Evolutionary conservation across 1,140 invertebrate genomes (phyloP).

Genomic region (Aphis craccivora): DNA sequence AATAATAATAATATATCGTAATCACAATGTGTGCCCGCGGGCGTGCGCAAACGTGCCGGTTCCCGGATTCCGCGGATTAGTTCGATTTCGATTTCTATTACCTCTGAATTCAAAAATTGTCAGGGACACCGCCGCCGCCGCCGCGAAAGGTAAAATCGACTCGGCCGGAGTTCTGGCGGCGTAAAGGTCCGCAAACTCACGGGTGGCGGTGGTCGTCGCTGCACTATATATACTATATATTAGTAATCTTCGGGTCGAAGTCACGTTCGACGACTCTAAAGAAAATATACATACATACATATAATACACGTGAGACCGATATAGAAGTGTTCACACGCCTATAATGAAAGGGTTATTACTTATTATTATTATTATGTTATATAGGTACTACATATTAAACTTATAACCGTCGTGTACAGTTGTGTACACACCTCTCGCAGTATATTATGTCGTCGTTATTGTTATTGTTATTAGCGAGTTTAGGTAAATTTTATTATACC

Average conservation of each 20-base stretch:
- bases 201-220: background rate
- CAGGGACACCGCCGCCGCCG: background rate
- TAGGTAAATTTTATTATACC: background rate
- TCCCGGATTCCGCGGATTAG: constrained; percentile 51
- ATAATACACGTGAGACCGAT: background rate
- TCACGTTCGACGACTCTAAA: constrained; percentile 3
- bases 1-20: constrained; percentile 6
- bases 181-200: constrained; percentile 10
- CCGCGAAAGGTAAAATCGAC: background rate
- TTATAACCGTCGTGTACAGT: background rate
- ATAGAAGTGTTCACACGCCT: background rate
- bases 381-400: background rate
- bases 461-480: background rate
- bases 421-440: background rate
- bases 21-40: constrained; percentile 25
- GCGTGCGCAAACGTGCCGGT: constrained; percentile 48
- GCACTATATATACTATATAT: background rate
- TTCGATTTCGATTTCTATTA: constrained; percentile 57
- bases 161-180: background rate
- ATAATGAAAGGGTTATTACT: background rate
- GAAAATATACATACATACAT: background rate
- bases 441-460: background rate
- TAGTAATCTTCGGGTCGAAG: background rate
- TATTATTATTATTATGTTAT: background rate
- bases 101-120: constrained; percentile 34